Base-by-base conservation (phyloP, 2,888 invertebrate species). In the Melinaea menophilus region DNA sequence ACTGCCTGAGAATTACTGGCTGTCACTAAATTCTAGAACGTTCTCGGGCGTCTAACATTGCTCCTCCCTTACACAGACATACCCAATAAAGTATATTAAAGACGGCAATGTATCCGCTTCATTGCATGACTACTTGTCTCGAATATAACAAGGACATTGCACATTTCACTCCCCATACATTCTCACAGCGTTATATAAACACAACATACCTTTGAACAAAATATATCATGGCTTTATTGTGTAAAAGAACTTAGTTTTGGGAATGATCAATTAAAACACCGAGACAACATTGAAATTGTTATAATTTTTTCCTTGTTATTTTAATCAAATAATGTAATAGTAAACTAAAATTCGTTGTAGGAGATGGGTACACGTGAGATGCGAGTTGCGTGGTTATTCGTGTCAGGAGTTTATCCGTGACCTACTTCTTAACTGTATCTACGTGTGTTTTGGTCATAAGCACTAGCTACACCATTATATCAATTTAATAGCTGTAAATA, bases 1-100 rank as follows among this genome's bases (percentile, higher is more conserved):
- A 90, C 88, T 88, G 89, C 88, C 88, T 87, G 85, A 79, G 86
- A 88, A 89, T 88, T 89, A 88, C 88, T 84, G 85, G 82, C 85
- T 85, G 79, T 85, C 85, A 86, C 88, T 82, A 84, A 84, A 85
- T 83, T 81, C 77, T 74, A 80, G 79, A 78, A 71, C 61, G 75
- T 76, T 75, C 70, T 47, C 56, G 58, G 58, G 60, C 59, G 60
- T 46, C 63, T 59, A 68, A 63, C 71, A 68, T 67, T 68, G 65
- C 61, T 67, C 54, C 61, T 57, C 56, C 47, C 41, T 56, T 46
- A n/a, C 55, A 54, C 51, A 55, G 61, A 56, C 62, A 45, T 58
- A 56, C 57, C 56, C 55, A 51, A 63, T 54, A 62, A 68, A 65
- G 54, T 58, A 45, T 59, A 51, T 56, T 63, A 65, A 59, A 41